Percentiles rank a stretch among this genome's conserved stretches.
These are phyloP conservation scores for Elachura formosa DNA, from an alignment of 2,113 vertebrate genomes.

Conservation along the genomic window DNA sequence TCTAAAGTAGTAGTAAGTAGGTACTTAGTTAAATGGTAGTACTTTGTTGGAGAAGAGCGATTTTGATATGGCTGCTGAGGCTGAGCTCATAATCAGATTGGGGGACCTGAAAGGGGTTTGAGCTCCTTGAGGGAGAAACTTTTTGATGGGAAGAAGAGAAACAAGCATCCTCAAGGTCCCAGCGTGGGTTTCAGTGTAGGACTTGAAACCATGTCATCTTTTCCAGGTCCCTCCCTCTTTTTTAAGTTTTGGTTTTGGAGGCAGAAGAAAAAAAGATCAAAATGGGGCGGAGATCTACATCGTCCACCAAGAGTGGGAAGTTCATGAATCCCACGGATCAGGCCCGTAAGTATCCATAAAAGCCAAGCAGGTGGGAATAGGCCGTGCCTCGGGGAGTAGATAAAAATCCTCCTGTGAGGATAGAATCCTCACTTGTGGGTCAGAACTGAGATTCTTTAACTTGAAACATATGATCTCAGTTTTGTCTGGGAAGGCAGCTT, in stretches of 20 bases:
- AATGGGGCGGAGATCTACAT: constrained; percentile 96
- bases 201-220: neutral
- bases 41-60: neutral
- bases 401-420: neutral
- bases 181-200: too few relatives aligned
- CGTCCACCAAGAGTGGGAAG: constrained; percentile 99
- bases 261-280: constrained; percentile 32
- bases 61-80: neutral
- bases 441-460: neutral
- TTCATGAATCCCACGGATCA: constrained; percentile 99
- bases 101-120: neutral
- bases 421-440: neutral
- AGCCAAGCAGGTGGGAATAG: neutral
- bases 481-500: neutral
- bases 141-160: neutral
- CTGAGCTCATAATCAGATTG: neutral
- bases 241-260: neutral
- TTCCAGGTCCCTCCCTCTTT: constrained; percentile 24
- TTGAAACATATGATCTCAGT: neutral
- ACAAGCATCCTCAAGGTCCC: neutral
- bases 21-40: neutral
- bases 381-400: neutral
- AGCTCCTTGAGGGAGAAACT: neutral
- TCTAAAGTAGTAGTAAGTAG: neutral
- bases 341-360: constrained; percentile 82